phyloP scores from a whole-genome alignment of 2,797 vertebrate species.

The Odontamblyopus lacepedii region DNA sequence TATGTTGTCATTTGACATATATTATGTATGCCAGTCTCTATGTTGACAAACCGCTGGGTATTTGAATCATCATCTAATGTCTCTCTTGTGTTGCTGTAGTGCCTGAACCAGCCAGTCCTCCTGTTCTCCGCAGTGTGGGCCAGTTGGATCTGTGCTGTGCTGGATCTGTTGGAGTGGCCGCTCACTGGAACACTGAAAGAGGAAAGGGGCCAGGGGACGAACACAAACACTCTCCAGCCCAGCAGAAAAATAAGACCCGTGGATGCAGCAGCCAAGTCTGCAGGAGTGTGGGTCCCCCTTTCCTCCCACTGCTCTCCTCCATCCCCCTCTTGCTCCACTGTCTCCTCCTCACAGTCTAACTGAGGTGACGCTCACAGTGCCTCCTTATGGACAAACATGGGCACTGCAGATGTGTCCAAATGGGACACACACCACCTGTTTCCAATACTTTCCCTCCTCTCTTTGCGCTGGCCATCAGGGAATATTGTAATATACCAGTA shows the following conservation, averaged over 20 bases:
- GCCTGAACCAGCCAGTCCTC: constrained; percentile 30
- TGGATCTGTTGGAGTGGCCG: no score
- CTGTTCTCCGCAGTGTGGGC: constrained; percentile 38
- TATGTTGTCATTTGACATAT: no score
- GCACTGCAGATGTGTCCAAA: constrained; percentile 63
- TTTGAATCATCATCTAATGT: neutral
- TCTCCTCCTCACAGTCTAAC: constrained; percentile 76
- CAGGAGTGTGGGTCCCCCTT: constrained; percentile 28
- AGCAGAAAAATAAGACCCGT: constrained; percentile 58
- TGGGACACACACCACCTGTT: constrained; percentile 30
- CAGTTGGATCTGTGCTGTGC: constrained; percentile 51
- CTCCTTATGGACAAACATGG: constrained; percentile 73
- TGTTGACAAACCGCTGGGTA: no score
- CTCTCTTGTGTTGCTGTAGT: constrained; percentile 8
- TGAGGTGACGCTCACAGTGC: constrained; percentile 79
- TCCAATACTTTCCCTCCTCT: constrained; percentile 65
- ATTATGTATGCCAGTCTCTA: no score
- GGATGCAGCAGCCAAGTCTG: constrained; percentile 29
- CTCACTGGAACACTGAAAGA: constrained; percentile 48
- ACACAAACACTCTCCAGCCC: constrained; percentile 46
- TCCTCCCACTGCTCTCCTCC: constrained; percentile 30
- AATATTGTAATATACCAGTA: constrained; percentile 80
- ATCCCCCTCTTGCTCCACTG: constrained; percentile 19
- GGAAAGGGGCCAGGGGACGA: constrained; percentile 38
- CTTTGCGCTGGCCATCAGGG: constrained; percentile 85